Base-by-base conservation (phyloP, 2,113 vertebrate genomes). In the Heloderma charlesbogerti region DNA sequence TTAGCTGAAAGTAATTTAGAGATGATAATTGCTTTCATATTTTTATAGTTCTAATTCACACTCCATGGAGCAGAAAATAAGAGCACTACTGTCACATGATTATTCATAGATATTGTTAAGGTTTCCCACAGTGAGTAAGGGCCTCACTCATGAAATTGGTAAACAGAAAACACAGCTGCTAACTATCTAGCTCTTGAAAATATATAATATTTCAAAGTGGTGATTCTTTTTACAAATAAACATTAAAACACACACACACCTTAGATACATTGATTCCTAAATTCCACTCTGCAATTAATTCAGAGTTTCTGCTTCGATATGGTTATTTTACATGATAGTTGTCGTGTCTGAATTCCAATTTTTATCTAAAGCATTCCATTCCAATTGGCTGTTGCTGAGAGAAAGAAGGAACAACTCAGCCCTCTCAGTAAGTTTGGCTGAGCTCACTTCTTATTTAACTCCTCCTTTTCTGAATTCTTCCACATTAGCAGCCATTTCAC, bases 1-100 rank as follows among this genome's bases (percentile, higher is more conserved):
- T 83, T 74, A 91, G 48, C 27, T 92, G 87, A 93, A 29, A 93
- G 88, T 89, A 95, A 92, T 94, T 95, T 94, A 95, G 74, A 91
- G 80, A 92, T 69, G 82, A 86, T 90, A 95, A 96, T 95, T 95
- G 88, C 90, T n/a, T 91, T n/a, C 71, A 88, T 82, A 90, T 95
- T 93, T 94, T 90, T 94, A 74, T 84, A 88, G 86, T 87, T 92
- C 81, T 94, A 87, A 89, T 86, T 63, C 29, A 92, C 84, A 95
- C 67, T 90, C n/a, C 40, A 93, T 0, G 16, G 93, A 93, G 91
- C 92, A 95, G 92, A 95, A 95, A 95, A 96, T 91, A 94, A 95
- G 90, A 84, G 89, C 22, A 88, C 92, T 51, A 87, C 71, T 86
- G 63, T 95, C 90, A 93, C 0, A 72, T 63, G 91, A 93, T 80